Base-by-base conservation (phyloP, 2,888 invertebrate species). In the Agrotis clavis region DNA sequence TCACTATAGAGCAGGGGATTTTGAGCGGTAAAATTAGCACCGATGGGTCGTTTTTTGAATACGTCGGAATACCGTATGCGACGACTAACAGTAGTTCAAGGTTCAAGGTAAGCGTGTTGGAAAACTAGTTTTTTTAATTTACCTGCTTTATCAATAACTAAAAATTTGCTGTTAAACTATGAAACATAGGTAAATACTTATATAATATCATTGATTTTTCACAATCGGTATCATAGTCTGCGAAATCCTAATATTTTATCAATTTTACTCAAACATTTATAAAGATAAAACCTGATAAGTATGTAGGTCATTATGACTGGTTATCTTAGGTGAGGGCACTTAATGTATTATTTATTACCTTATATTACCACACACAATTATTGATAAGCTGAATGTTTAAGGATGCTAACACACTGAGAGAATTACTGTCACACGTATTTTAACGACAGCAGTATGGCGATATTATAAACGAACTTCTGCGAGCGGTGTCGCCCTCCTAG, bases 11-110 rank as follows among this genome's bases (percentile, higher is more conserved):
- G 9, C 95, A 95, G 91, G 95, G 95, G 67, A 90, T 77, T 88
- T 86, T 95, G 84, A 92, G 89, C 87, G 96, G 95, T 87, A 93
- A 92, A 89, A 85, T 93, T 1, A 95, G 92, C 66, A 80, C 68
- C 0, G 94, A 95, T 92, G 95, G 95, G 60, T 85, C 93, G 65
- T 90, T 91, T 89, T 94, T 92, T 48, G 94, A 95, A 90, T 95
- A 95, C 88, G 74, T 93, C 14, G 95, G 96, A 11, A 95, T 96
- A 77, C 96, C 95, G 4, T 96, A 96, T 66, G 95, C 93, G 16
- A 92, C 92, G 3, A 88, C 90, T 25, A 93, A 92, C 68, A 91
- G 88, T 59, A 91, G 85, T 51, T 91, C 89, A 48, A 89, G 95
- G 83, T 95, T 95, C 88, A 91, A 95, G 93, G 96, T 95, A 71